Conservation (phyloP, 2,888 invertebrate species). For the Andrena minutula region DNA sequence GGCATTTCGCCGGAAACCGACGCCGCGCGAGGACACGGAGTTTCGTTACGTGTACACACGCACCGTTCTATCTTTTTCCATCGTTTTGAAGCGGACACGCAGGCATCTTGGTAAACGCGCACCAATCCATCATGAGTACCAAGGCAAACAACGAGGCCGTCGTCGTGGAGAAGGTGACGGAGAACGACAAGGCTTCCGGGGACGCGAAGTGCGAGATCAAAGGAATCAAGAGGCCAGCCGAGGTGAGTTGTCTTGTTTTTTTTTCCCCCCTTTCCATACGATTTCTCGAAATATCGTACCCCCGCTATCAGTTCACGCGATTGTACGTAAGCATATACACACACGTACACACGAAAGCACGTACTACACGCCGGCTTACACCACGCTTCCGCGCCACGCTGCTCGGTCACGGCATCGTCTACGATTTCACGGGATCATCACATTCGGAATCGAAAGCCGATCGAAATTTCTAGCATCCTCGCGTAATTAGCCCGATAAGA, state of each 20-base stretch:
- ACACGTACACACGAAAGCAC: constrained; percentile 28
- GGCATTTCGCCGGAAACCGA: constrained; percentile 85
- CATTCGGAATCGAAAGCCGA: constrained; percentile 24
- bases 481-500: not conserved
- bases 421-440: constrained; percentile 31
- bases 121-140: constrained; percentile 89
- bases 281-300: constrained; percentile 24
- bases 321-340: constrained; percentile 29
- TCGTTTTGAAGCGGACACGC: constrained; percentile 62
- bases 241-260: constrained; percentile 88
- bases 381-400: constrained; percentile 70
- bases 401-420: constrained; percentile 43
- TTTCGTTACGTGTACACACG: constrained; percentile 69
- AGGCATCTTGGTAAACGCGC: constrained; percentile 51
- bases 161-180: constrained; percentile 91
- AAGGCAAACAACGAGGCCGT: constrained; percentile 95
- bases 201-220: constrained; percentile 94
- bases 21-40: constrained; percentile 82
- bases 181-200: constrained; percentile 90
- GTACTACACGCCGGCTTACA: constrained; percentile 55
- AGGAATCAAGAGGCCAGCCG: constrained; percentile 95
- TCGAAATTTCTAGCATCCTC: constrained; percentile 15
- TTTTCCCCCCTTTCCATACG: constrained; percentile 15
- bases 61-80: constrained; percentile 57
- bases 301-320: constrained; percentile 58